phyloP scores from a whole-genome alignment of 1,140 invertebrate species.

The Colletes gigas region DNA sequence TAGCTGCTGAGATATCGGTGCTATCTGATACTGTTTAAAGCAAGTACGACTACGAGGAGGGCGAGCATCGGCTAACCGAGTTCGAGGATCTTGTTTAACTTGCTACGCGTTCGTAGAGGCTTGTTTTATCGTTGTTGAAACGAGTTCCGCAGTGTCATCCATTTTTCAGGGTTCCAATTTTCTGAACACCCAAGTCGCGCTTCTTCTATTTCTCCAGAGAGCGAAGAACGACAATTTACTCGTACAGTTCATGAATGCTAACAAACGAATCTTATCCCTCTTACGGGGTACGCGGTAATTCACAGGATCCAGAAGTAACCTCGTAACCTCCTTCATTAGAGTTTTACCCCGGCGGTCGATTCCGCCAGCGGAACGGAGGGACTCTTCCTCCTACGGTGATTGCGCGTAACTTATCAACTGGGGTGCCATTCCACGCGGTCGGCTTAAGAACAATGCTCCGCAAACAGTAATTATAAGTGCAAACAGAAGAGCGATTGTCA shows the following conservation, averaged over 20 bases:
- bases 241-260: not conserved
- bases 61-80: too few relatives aligned
- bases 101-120: too few relatives aligned
- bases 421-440: conserved; percentile 29
- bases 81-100: too few relatives aligned
- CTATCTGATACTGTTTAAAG: too few relatives aligned
- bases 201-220: too few relatives aligned
- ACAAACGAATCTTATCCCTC: not conserved
- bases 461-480: conserved; percentile 46
- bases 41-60: too few relatives aligned
- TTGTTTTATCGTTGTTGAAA: too few relatives aligned
- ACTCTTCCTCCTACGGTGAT: conserved; percentile 3
- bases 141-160: not conserved
- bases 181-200: not conserved
- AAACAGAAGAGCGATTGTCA: conserved; percentile 46
- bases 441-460: conserved; percentile 48
- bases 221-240: not conserved
- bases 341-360: conserved; percentile 27
- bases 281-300: conserved; percentile 20
- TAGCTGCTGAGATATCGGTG: too few relatives aligned
- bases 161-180: not conserved
- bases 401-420: conserved; percentile 43
- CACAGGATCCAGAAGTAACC: conserved; percentile 7
- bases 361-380: not conserved
- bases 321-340: conserved; percentile 40